These are phyloP conservation scores for Cynocephalus volans DNA, from an alignment of 2,113 vertebrate genomes.

Conservation along the genomic window DNA sequence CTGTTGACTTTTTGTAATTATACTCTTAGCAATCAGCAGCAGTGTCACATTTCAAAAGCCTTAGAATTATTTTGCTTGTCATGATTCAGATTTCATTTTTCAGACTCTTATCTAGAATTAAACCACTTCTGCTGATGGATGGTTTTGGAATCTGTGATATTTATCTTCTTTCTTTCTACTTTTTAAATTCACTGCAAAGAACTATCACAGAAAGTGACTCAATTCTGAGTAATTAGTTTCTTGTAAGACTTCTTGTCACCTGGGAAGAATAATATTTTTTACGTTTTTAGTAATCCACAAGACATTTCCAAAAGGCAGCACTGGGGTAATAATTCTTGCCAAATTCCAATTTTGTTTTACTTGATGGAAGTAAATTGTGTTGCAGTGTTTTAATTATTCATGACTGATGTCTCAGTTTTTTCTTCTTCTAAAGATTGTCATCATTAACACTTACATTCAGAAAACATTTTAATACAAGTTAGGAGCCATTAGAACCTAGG, in stretches of 20 bases:
- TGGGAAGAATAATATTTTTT: conserved; percentile 18
- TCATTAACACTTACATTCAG: conserved; percentile 14
- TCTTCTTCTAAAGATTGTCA: not conserved
- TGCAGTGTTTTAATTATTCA: not conserved
- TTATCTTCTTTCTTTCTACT: conserved; percentile 8
- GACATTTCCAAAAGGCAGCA: not conserved
- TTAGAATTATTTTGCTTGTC: conserved; percentile 8
- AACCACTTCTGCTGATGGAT: not conserved
- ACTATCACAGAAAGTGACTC: conserved; percentile 7
- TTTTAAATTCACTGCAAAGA: not conserved
- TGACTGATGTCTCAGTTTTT: not conserved
- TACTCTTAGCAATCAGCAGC: not conserved
- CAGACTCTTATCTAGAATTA: not conserved
- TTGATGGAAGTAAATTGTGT: not conserved
- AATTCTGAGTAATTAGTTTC: conserved; percentile 44
- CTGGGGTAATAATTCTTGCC: not conserved
- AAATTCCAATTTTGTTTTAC: conserved; percentile 12
- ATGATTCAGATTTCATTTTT: conserved; percentile 17
- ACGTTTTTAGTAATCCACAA: not conserved
- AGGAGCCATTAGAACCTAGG: not conserved
- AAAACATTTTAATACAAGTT: conserved; percentile 32
- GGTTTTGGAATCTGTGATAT: not conserved
- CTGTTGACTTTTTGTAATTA: not conserved
- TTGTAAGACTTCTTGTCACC: not conserved
- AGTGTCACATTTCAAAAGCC: not conserved